Base-by-base conservation (phyloP, 2,113 vertebrate genomes). In the Lamprologus callipterus region DNA sequence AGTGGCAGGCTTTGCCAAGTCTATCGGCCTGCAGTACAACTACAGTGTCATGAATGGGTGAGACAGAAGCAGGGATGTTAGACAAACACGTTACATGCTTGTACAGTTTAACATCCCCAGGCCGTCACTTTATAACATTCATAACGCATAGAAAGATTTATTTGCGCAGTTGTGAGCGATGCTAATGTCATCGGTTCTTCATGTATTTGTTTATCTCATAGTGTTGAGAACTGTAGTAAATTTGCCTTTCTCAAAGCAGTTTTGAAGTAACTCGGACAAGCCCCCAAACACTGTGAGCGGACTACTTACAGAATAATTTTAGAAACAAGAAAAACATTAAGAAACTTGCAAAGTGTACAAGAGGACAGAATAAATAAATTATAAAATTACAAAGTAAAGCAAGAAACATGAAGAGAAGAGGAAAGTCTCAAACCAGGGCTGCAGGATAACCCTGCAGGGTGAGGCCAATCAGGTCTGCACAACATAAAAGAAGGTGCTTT, bases 11-110 rank as follows among this genome's bases (percentile, higher is more conserved):
- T 96, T 96, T 96, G 96, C 97, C 68, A 97, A 97, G 85, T 88
- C 89, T 28, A 90, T 96, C 1, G 97, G 97, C 17, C 95, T 97
- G 54, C 88, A 94, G 54, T 95, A 96, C 82, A 96, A 90, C 94
- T 94, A 96, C 85, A 97, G 96, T 51, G 68, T 26, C 81, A 97
- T 97, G 96, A 92, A 94, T 1, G 89, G 93, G 97, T 97, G 90
- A 93, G 94, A 49, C 19, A 54, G 23, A 19, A 26, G 9, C 73
- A 42, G 4, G 31, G 16, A 47, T 37, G 8, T 54, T 63, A 49
- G 5, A 19, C 1, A 4, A 57, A 14, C 17, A 45, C 1, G 0
- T 37, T 13, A 21, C 21, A 16, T 42, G 33, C 8, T 26, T 45
- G 37, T 70, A 42, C 65, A 42, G 37, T 42, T 42, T 42, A 23